Evolutionary conservation across 1,140 invertebrate genomes (phyloP).

Genomic region (Drosophila kurseongensis): DNA sequence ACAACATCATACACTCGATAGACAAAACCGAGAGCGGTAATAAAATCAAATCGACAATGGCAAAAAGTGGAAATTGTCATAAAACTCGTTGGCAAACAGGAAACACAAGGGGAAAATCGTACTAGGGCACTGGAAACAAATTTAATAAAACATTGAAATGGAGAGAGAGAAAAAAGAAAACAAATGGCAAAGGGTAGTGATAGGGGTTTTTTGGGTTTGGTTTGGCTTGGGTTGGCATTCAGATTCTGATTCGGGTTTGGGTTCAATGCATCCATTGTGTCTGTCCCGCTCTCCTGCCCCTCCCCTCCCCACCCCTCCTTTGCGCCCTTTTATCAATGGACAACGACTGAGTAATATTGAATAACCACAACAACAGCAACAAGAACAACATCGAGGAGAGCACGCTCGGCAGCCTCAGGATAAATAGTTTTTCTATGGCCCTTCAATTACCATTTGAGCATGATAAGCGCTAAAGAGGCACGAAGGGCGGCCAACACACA

Average conservation of each 20-base stretch:
- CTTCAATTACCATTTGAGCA: slow-evolving; percentile 84
- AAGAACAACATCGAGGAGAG: slow-evolving; percentile 32
- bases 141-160: slow-evolving; percentile 73
- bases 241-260: slow-evolving; percentile 44
- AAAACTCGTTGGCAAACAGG: slow-evolving; percentile 38
- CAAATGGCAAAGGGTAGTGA: slow-evolving; percentile 55
- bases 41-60: slow-evolving; percentile 72
- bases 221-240: slow-evolving; percentile 4
- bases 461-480: slow-evolving; percentile 80
- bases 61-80: slow-evolving; percentile 75
- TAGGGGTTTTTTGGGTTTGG: not conserved
- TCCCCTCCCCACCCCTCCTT: not conserved
- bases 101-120: slow-evolving; percentile 28
- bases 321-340: slow-evolving; percentile 16
- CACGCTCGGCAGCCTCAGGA: slow-evolving; percentile 74
- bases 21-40: slow-evolving; percentile 38
- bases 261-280: slow-evolving; percentile 67
- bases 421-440: slow-evolving; percentile 80
- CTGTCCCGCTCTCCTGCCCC: not conserved
- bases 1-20: slow-evolving; percentile 45
- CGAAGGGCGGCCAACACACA: slow-evolving; percentile 56
- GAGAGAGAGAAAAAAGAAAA: slow-evolving; percentile 50
- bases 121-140: slow-evolving; percentile 74
- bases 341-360: slow-evolving; percentile 71
- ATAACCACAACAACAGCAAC: slow-evolving; percentile 72